phyloP scores from a whole-genome alignment of 2,113 vertebrate species.

The Hydrochoerus hydrochaeris region DNA sequence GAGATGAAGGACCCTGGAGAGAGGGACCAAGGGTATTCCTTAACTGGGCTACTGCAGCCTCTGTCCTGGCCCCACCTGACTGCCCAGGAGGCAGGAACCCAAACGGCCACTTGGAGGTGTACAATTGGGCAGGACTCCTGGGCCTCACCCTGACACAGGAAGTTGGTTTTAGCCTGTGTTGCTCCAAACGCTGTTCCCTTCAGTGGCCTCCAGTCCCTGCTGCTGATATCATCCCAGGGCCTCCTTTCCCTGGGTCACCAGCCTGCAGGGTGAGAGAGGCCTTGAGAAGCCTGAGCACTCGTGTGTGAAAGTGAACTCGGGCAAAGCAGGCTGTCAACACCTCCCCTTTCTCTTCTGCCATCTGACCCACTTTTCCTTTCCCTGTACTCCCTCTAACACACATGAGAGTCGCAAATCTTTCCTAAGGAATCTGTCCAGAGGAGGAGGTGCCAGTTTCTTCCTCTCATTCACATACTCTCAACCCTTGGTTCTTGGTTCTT shows the following conservation, averaged over 20 bases:
- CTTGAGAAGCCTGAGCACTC: background rate
- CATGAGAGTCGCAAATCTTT: background rate
- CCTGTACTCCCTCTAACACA: background rate
- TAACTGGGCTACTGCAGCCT: background rate
- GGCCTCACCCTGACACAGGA: background rate
- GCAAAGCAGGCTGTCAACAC: background rate
- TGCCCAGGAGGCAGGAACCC: background rate
- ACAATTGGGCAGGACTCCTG: background rate
- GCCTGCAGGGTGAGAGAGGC: background rate
- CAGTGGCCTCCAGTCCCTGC: background rate
- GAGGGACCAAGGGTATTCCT: background rate
- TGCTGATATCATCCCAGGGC: background rate
- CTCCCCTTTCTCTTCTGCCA: background rate
- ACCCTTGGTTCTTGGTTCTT: background rate
- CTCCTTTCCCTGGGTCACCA: background rate
- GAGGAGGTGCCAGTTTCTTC: background rate
- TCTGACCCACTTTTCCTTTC: background rate
- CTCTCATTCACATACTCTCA: background rate
- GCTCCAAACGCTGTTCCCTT: background rate
- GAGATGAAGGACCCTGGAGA: background rate
- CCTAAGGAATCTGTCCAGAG: background rate
- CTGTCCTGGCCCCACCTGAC: background rate
- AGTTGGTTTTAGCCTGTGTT: background rate
- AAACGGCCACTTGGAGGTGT: no score
- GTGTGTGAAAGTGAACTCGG: background rate